Base-by-base conservation (phyloP, 2,888 invertebrate genomes). In the Lochmaea capreae region DNA sequence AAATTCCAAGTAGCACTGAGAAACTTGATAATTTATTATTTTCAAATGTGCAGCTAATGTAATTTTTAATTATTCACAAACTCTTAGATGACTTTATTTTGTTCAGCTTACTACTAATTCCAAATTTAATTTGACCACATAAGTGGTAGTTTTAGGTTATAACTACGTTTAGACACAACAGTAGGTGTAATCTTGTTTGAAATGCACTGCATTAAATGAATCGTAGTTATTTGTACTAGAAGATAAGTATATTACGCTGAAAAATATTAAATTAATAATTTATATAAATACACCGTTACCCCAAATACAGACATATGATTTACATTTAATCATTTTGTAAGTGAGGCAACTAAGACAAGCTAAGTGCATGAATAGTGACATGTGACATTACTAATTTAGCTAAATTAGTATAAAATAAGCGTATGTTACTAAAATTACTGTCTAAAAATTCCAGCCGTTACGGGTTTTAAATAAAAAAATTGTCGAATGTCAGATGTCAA, bases 381-480 rank as follows among this genome's bases (percentile, higher is more conserved):
- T 10, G 16, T 10, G 54, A 54, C 54, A 54, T 54, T 49, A 18
- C 8, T 18, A 54, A 54, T 54, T 54, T 54, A 54, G 54, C 54
- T 54, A 18, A 6, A 54, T 54, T 54, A 18, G 18, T 54, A 54
- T 16, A 54, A 18, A 52, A 52, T 52, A 52, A 52, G 52, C 52
- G 52, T 52, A 52, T 52, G n/a, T 54, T 54, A 54, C 54, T 54
- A 54, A 54, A 54, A 18, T 54, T 54, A 54, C 16, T 54, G 10
- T 18, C 54, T 54, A 18, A 54, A 16, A 54, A 54, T 16, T 6
- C 18, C 18, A 54, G 54, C n/a, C 8, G n/a, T 18, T 18, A 10
- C 16, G 10, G 52, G 14, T 52, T 52, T 52, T n/a, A 5, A 54
- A 16, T 10, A 9, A 16, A 16, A 9, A 52, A 52, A 52, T 52